These are phyloP conservation scores for Cantharis rufa DNA, from an alignment of 2,888 invertebrate genomes.

Conservation along the genomic window DNA sequence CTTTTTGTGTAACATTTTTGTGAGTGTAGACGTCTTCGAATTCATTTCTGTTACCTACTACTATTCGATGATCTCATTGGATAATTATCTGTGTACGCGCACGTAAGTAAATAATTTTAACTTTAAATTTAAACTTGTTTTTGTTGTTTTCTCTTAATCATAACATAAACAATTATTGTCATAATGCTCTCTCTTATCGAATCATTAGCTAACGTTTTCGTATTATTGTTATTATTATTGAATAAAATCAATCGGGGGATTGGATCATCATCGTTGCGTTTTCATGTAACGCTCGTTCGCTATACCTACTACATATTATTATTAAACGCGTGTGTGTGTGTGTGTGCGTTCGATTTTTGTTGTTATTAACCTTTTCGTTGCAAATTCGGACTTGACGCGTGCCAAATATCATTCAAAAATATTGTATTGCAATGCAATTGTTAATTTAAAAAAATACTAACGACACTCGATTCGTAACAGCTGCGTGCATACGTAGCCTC, in stretches of 20 bases:
- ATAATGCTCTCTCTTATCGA: background rate
- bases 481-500: conserved; percentile 26
- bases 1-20: conserved; percentile 51
- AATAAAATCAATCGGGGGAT: background rate
- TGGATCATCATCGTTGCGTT: background rate
- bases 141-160: background rate
- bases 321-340: background rate
- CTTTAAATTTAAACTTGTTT: conserved; percentile 3
- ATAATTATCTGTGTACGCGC: conserved; percentile 35
- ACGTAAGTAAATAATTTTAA: conserved; percentile 33
- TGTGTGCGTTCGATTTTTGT: background rate
- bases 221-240: background rate
- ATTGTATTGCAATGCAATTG: background rate
- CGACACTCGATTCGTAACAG: conserved; percentile 19
- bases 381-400: background rate
- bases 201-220: background rate
- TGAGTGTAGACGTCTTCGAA: conserved; percentile 44
- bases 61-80: conserved; percentile 38
- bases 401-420: background rate
- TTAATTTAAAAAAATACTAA: background rate
- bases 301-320: background rate
- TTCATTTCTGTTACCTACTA: conserved; percentile 32
- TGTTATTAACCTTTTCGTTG: background rate
- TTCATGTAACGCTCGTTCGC: background rate
- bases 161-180: background rate